phyloP scores from a whole-genome alignment of 1,140 invertebrate genomes.

The Drosophila tani region DNA sequence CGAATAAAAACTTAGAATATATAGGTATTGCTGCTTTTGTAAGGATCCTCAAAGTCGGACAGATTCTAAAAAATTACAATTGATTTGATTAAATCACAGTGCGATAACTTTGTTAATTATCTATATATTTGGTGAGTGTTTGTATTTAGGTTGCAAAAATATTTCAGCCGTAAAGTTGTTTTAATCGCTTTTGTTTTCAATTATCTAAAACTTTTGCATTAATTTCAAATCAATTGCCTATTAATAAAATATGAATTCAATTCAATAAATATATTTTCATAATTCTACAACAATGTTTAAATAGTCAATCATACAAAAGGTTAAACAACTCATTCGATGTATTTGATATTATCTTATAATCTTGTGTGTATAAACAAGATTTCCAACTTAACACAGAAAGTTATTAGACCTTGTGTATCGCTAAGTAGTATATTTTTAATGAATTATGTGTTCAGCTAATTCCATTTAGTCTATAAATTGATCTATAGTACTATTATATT shows the following conservation, averaged over 20 bases:
- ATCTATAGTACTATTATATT: no score
- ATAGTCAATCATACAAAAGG: background rate
- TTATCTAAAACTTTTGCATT: background rate
- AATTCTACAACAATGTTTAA: background rate
- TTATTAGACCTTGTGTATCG: no score
- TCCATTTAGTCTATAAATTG: no score
- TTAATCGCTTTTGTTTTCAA: background rate
- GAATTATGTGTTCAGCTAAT: no score
- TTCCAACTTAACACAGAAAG: no score
- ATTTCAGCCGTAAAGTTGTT: background rate
- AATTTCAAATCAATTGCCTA: background rate
- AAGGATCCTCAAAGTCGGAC: conserved; percentile 85
- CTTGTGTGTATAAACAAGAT: no score
- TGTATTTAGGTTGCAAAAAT: background rate
- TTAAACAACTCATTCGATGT: no score
- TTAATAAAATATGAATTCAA: background rate
- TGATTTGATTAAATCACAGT: conserved; percentile 56
- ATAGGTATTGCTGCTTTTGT: conserved; percentile 88
- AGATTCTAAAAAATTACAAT: conserved; percentile 81
- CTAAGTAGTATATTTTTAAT: no score
- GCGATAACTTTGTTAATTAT: conserved; percentile 18
- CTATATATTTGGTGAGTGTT: conserved; percentile 8
- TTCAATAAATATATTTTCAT: background rate
- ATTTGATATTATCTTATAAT: background rate
- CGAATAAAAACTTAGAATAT: conserved; percentile 86